Percentiles rank a stretch among this genome's conserved stretches.
Evolutionary conservation across 2,888 invertebrate species (phyloP).

Genomic region (Hoplodrina blanda): DNA sequence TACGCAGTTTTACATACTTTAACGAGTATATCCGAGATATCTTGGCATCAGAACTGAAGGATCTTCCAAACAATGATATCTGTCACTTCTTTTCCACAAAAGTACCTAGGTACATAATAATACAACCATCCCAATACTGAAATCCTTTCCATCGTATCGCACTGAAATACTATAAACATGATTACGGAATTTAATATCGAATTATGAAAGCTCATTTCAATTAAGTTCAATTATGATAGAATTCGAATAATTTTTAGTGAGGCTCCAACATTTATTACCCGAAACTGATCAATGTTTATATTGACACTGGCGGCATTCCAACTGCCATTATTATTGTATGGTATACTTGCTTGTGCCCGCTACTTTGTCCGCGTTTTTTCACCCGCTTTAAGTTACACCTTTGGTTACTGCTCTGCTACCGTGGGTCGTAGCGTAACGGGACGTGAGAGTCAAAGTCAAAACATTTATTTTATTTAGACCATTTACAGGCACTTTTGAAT

Average conservation of each 20-base stretch:
- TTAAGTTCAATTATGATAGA: constrained; percentile 51
- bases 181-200: constrained; percentile 47
- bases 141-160: not conserved
- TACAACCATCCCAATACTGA: constrained; percentile 12
- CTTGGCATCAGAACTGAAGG: constrained; percentile 38
- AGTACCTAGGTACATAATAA: constrained; percentile 7
- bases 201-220: constrained; percentile 57
- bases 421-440: too few species aligned
- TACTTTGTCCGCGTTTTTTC: too few species aligned
- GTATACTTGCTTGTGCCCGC: not conserved
- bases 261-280: constrained; percentile 31
- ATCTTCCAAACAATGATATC: constrained; percentile 38
- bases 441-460: too few species aligned
- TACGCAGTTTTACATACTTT: constrained; percentile 55
- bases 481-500: too few species aligned
- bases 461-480: too few species aligned
- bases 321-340: constrained; percentile 31
- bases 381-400: too few species aligned
- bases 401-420: too few species aligned
- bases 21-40: constrained; percentile 41
- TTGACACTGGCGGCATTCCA: constrained; percentile 58
- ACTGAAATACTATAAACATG: constrained; percentile 39
- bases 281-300: constrained; percentile 49
- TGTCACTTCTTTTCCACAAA: not conserved
- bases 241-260: constrained; percentile 50